Evolutionary conservation across 2,888 invertebrate genomes (phyloP), one percentile per base, ranked within the genome.

Genomic region (Camptogramma bilineatum): DNA sequence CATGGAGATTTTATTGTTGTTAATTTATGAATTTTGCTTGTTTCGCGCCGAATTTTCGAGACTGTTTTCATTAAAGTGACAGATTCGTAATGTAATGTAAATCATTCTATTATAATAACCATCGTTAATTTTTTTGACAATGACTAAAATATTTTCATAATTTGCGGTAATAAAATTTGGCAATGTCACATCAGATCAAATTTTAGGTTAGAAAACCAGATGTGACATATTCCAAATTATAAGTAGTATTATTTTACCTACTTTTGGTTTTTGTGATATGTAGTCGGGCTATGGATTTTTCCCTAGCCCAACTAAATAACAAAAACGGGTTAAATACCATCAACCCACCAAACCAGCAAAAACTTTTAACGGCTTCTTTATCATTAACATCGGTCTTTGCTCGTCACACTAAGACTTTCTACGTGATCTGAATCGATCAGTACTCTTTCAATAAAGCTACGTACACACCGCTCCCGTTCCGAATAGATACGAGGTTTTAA

Each of bases 321-420:
- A 4, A 4, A 24, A 28, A n/a, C n/a, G n/a, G n/a, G 28, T 28
- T 28, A 7, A 7, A 7, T 5, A 28, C 5, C 28, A 28, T 28
- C 28, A 28, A 28, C 28, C 28, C 28, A 28, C 28, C 4, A 28
- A 28, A 28, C 5, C 4, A 5, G 28, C 28, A 28, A 3, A 51
- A 57, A 52, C 47, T 52, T 42, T 53, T 47, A 53, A 50, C 39
- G 73, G 75, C 75, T 76, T 74, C 69, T 71, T 66, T 67, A 66
- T 80, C 78, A 83, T 85, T 82, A 84, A 76, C 73, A 70, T 77
- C 68, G 78, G 73, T 75, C 74, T 78, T 80, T 78, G 80, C 78
- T 68, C 77, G 75, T 78, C 77, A 77, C 79, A 80, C 70, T 74
- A 65, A 48, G 68, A 70, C 51, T 58, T 28, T 28, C 62, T 71